phyloP scores from a whole-genome alignment of 2,113 vertebrate species.

The Pterocles orientalis region DNA sequence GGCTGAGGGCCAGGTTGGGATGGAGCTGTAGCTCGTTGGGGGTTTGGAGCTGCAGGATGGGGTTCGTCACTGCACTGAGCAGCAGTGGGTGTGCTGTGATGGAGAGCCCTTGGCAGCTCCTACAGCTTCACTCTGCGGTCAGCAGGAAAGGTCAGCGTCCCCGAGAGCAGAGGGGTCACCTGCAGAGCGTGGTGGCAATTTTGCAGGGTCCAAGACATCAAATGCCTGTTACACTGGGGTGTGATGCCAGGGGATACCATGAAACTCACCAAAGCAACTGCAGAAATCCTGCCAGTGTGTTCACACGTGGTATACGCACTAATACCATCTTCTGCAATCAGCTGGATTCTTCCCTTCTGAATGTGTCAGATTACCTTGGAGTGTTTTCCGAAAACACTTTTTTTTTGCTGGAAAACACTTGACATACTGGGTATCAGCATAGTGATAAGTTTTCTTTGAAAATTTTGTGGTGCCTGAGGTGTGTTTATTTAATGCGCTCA shows the following conservation, averaged over 20 bases:
- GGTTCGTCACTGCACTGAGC: background rate
- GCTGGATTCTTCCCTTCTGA: background rate
- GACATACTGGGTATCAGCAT: background rate
- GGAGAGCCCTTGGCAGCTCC: background rate
- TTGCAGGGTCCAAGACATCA: background rate
- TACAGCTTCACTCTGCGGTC: background rate
- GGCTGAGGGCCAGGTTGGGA: background rate
- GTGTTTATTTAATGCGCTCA: background rate
- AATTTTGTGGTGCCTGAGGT: background rate
- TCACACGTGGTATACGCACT: background rate
- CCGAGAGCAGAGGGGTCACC: background rate
- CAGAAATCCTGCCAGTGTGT: background rate
- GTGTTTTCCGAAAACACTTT: background rate
- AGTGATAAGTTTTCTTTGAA: background rate
- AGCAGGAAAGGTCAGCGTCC: background rate
- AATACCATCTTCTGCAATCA: background rate
- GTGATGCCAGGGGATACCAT: background rate
- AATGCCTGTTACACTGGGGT: background rate
- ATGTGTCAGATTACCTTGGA: background rate
- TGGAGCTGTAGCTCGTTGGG: background rate
- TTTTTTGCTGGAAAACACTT: background rate
- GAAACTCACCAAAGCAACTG: background rate
- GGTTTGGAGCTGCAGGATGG: background rate
- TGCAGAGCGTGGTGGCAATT: background rate
- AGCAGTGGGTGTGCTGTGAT: accelerated